These are phyloP conservation scores for Pheosia gnoma DNA, from an alignment of 2,888 invertebrate species.

Conservation along the genomic window DNA sequence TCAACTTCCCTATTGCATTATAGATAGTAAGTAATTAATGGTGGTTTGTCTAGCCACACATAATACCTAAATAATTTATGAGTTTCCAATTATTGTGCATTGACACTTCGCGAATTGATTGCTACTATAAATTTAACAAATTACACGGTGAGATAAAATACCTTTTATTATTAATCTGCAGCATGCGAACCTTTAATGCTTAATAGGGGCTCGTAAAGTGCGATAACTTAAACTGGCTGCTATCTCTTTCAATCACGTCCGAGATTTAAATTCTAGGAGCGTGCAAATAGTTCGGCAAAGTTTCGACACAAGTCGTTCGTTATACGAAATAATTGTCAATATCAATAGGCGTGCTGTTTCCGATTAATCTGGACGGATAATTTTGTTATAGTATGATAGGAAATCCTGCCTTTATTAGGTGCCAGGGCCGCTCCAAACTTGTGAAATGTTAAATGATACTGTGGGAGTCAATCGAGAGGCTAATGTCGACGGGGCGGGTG, in stretches of 20 bases:
- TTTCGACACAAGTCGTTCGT: slow-evolving; percentile 64
- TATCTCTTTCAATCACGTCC: slow-evolving; percentile 54
- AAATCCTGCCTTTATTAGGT: slow-evolving; percentile 63
- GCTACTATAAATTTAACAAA: slow-evolving; percentile 39
- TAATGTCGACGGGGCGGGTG: slow-evolving; percentile 31
- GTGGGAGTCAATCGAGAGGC: slow-evolving; percentile 44
- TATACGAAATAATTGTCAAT: slow-evolving; percentile 72
- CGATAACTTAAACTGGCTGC: slow-evolving; percentile 37
- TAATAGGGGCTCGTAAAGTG: slow-evolving; percentile 22
- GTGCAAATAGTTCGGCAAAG: slow-evolving; percentile 47
- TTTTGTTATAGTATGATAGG: slow-evolving; percentile 61
- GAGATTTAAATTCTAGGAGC: slow-evolving; percentile 60
- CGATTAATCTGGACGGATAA: slow-evolving; percentile 62
- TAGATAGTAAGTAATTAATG: too few relatives aligned
- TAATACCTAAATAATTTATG: too few relatives aligned
- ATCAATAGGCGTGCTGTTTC: slow-evolving; percentile 58
- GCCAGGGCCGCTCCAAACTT: slow-evolving; percentile 69
- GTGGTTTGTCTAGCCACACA: too few relatives aligned
- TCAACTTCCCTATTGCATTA: too few relatives aligned
- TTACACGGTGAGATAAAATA: slow-evolving; percentile 26
- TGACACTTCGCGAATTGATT: slow-evolving; percentile 25
- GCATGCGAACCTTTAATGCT: slow-evolving; percentile 30
- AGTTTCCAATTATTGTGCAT: too few relatives aligned
- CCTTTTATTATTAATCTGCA: slow-evolving; percentile 35
- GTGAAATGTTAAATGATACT: slow-evolving; percentile 55